A percentile compares a stretch with the other conserved stretches of the same genome.
phyloP scores from a whole-genome alignment of 2,888 invertebrate species.

The Pyrrhia umbra region DNA sequence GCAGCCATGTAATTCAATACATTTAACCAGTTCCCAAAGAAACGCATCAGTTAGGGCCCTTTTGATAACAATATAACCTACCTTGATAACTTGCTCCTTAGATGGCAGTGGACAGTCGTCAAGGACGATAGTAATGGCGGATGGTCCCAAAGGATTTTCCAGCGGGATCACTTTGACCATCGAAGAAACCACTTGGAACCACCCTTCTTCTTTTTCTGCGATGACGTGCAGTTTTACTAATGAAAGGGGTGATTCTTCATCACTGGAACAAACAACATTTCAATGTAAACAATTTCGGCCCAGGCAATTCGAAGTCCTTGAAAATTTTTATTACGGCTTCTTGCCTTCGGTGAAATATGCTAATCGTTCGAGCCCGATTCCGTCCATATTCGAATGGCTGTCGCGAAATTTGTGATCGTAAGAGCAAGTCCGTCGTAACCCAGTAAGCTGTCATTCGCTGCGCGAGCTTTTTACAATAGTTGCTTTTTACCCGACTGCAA shows the following conservation, averaged over 20 bases:
- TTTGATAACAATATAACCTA: slow-evolving; percentile 66
- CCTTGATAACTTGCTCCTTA: slow-evolving; percentile 92
- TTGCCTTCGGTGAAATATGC: too few relatives aligned
- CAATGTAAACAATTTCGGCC: slow-evolving; percentile 2
- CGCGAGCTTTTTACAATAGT: too few relatives aligned
- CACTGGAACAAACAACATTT: slow-evolving; percentile 88
- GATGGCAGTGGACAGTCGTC: slow-evolving; percentile 98
- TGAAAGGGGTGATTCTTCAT: slow-evolving; percentile 96
- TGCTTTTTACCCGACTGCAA: too few relatives aligned
- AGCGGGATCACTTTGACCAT: slow-evolving; percentile 95
- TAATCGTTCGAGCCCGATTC: too few relatives aligned
- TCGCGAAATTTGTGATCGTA: too few relatives aligned
- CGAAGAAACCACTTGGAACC: slow-evolving; percentile 96
- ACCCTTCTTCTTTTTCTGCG: slow-evolving; percentile 97
- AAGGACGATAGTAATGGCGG: slow-evolving; percentile 96
- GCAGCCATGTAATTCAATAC: too few relatives aligned
- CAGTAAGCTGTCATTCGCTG: too few relatives aligned
- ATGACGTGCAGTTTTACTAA: slow-evolving; percentile 95
- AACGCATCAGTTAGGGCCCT: neutral
- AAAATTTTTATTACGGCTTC: too few relatives aligned
- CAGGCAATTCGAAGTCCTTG: too few relatives aligned
- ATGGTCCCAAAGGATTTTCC: slow-evolving; percentile 96
- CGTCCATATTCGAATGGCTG: too few relatives aligned
- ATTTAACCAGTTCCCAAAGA: neutral
- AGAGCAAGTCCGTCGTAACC: too few relatives aligned